These are phyloP conservation scores for Cheilosia scutellata DNA, from an alignment of 2,888 invertebrate genomes.

Conservation along the genomic window DNA sequence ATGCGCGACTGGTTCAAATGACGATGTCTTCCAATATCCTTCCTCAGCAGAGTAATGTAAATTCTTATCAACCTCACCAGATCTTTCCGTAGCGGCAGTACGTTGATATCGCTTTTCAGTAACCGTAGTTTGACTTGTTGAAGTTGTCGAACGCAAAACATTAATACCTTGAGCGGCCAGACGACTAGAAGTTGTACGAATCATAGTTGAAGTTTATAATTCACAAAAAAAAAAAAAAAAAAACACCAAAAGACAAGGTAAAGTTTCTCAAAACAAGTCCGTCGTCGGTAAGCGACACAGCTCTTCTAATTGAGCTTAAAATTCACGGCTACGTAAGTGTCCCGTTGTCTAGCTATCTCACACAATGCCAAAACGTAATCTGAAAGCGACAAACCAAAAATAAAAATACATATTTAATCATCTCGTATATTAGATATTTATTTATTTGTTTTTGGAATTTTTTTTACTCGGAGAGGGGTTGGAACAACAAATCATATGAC, in stretches of 20 bases:
- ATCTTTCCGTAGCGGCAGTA: slow-evolving; percentile 79
- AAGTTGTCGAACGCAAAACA: slow-evolving; percentile 60
- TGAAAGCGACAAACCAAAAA: slow-evolving; percentile 14
- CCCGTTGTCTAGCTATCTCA: not conserved
- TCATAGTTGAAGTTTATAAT: slow-evolving; percentile 68
- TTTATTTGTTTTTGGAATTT: not conserved
- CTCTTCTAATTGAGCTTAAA: slow-evolving; percentile 28
- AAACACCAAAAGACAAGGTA: not conserved
- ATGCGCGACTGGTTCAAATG: slow-evolving; percentile 84
- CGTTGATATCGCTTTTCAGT: slow-evolving; percentile 79
- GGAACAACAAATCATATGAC: slow-evolving; percentile 11
- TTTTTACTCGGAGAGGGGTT: slow-evolving; percentile 12
- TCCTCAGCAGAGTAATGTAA: slow-evolving; percentile 80
- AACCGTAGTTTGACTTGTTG: slow-evolving; percentile 59
- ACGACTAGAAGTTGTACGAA: slow-evolving; percentile 77
- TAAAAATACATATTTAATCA: slow-evolving; percentile 6
- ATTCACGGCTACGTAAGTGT: slow-evolving; percentile 18
- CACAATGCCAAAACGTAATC: slow-evolving; percentile 34
- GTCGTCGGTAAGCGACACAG: slow-evolving; percentile 22
- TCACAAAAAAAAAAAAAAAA: not conserved
- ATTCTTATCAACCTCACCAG: slow-evolving; percentile 80
- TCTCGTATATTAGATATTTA: not conserved
- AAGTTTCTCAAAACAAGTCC: slow-evolving; percentile 31
- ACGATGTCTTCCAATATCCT: slow-evolving; percentile 84
- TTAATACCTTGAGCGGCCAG: slow-evolving; percentile 74